Evolutionary conservation across 1,140 invertebrate genomes (phyloP), one percentile per base, ranked within the genome.

Genomic region (Lerema accius): DNA sequence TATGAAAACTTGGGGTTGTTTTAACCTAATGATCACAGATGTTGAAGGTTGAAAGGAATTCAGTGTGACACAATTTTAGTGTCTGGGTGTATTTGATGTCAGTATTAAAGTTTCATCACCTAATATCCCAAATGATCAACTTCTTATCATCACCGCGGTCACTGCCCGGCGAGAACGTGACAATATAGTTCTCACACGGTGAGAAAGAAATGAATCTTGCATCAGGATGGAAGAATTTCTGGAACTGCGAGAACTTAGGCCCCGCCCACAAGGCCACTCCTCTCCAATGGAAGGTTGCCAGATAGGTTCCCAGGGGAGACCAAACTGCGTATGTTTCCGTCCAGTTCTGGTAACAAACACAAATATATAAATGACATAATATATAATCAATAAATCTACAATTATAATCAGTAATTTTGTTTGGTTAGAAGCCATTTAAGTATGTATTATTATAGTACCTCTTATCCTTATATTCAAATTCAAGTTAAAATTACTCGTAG

Each of bases 211-310:
- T 97, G 67, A 97, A 98, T 73, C 98, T 96, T 0, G 99, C 99
- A 72, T 95, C 95, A 1, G 94, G 92, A 84, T 99, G 99, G 60
- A 93, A 94, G 85, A 99, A 99, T 77, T 96, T 96, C 80, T 96
- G 96, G 65, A 99, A 96, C 85, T 98, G 97, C 5, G 94, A 93
- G 91, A 99, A 99, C 66, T 96, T 95, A 26, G 97, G 96, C 0
- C 98, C 98, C 46, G 97, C 98, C 99, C 99, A 99, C 14, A 99
- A 91, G 0, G 97, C 98, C 58, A 99, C 97, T 68, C 99, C 99
- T 72, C 95, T 94, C 82, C 95, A 95, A 86, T 99, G 99, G 89
- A 99, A 98, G 0, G 99, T 99, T 0, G 98, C 95, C 35, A 99
- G 91, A 88, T 98, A 99, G 1, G 98, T 99, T 28, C 99, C 99